These are phyloP conservation scores for Myoxocephalus aenaeus DNA, from an alignment of 2,797 vertebrate species.

Conservation along the genomic window DNA sequence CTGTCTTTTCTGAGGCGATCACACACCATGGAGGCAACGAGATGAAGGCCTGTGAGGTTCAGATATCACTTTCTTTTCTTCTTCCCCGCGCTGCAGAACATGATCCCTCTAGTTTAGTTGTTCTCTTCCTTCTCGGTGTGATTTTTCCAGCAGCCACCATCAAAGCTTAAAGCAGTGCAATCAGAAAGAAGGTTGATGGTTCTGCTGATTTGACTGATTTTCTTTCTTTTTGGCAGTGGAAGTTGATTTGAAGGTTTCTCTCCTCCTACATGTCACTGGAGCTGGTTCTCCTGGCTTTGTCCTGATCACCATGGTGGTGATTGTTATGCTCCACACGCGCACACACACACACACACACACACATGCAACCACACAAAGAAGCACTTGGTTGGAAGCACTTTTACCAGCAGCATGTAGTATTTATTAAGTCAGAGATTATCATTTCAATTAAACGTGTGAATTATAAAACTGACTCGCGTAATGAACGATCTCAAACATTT, in stretches of 20 bases:
- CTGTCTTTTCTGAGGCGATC: conserved; percentile 38
- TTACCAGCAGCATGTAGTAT: neutral
- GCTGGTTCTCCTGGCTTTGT: neutral
- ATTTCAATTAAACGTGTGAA: neutral
- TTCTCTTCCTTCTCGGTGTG: neutral
- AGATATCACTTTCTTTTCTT: neutral
- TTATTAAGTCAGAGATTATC: neutral
- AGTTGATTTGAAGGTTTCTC: neutral
- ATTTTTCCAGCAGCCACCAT: neutral
- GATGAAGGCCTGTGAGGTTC: conserved; percentile 22
- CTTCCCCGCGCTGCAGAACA: neutral
- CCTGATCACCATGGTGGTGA: neutral
- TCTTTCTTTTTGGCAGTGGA: neutral
- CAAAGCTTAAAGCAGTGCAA: conserved; percentile 7
- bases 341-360: neutral
- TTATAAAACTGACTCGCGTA: neutral
- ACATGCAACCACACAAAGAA: neutral
- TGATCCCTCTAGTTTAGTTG: neutral
- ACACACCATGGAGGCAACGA: conserved; percentile 27
- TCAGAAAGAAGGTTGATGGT: neutral
- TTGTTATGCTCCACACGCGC: neutral
- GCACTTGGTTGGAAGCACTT: neutral
- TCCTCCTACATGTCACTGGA: neutral
- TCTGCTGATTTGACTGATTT: neutral
- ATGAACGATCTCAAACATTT: too few species aligned